Percentiles rank a stretch among this genome's conserved stretches.
Evolutionary conservation across 2,888 invertebrate genomes (phyloP).

Genomic region (Ennomos erosarius): DNA sequence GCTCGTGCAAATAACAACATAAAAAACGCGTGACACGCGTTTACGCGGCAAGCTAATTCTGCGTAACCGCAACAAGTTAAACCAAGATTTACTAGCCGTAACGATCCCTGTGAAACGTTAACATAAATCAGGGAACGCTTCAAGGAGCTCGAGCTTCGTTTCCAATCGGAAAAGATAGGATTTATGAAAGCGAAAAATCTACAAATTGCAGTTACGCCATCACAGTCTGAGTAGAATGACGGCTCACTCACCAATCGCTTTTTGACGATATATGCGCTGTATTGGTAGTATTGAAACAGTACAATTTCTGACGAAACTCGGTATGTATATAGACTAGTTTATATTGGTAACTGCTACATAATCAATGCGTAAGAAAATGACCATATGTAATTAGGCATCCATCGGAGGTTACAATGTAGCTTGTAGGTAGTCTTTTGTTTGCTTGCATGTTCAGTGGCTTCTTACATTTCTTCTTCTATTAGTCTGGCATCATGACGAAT

Average conservation of each 20-base stretch:
- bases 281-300: too few relatives aligned
- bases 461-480: too few relatives aligned
- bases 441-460: too few relatives aligned
- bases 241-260: constrained; percentile 12
- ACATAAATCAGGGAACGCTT: constrained; percentile 71
- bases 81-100: constrained; percentile 72
- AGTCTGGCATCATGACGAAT: too few relatives aligned
- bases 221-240: constrained; percentile 6
- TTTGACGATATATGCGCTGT: not conserved
- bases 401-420: too few relatives aligned
- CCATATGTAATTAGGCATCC: too few relatives aligned
- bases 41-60: constrained; percentile 59
- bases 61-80: constrained; percentile 71
- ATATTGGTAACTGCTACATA: too few relatives aligned
- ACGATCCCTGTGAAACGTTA: constrained; percentile 70
- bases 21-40: constrained; percentile 47
- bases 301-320: too few relatives aligned
- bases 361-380: too few relatives aligned
- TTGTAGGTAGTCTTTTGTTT: too few relatives aligned
- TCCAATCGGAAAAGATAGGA: constrained; percentile 53
- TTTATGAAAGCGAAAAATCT: constrained; percentile 44
- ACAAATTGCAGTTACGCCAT: constrained; percentile 33
- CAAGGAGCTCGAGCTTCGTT: constrained; percentile 44
- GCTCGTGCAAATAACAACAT: constrained; percentile 22
- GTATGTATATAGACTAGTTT: too few relatives aligned